Evolutionary conservation across 2,888 invertebrate genomes (phyloP).

Genomic region (Drosophila infuscata): DNA sequence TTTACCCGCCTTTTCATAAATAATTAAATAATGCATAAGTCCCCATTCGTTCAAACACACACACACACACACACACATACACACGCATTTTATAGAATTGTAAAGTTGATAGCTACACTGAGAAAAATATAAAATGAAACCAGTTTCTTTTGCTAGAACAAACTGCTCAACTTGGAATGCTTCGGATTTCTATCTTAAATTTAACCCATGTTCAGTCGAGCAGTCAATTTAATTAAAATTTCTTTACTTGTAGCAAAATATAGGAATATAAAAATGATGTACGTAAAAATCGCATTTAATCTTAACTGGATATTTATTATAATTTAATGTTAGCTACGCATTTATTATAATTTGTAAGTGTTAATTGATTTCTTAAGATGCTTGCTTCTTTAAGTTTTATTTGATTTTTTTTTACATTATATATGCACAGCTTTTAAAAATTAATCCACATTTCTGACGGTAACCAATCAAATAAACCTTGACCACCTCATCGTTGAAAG

Average conservation of each 20-base stretch:
- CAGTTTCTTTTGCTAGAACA: neutral
- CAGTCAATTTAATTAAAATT: neutral
- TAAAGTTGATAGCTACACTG: conserved; percentile 5
- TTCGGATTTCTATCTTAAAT: neutral
- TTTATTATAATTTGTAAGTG: neutral
- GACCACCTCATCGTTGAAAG: conserved; percentile 52
- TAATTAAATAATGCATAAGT: conserved; percentile 46
- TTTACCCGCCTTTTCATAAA: conserved; percentile 23
- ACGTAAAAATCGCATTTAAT: accelerated
- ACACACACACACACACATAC: conserved; percentile 10
- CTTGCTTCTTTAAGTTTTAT: neutral
- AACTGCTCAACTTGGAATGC: neutral
- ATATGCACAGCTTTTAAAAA: neutral
- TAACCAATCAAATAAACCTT: conserved; percentile 21
- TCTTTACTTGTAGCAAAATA: neutral
- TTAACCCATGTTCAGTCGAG: too few species aligned
- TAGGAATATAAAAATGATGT: neutral
- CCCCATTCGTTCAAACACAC: conserved; percentile 4
- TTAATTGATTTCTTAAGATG: neutral
- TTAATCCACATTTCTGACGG: neutral
- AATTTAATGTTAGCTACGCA: neutral
- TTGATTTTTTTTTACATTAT: conserved; percentile 15
- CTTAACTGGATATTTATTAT: neutral
- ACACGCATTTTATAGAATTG: conserved; percentile 7
- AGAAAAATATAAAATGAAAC: neutral